Conservation (phyloP, 2,888 invertebrate genomes). For the Sminthurinus aureus region DNA sequence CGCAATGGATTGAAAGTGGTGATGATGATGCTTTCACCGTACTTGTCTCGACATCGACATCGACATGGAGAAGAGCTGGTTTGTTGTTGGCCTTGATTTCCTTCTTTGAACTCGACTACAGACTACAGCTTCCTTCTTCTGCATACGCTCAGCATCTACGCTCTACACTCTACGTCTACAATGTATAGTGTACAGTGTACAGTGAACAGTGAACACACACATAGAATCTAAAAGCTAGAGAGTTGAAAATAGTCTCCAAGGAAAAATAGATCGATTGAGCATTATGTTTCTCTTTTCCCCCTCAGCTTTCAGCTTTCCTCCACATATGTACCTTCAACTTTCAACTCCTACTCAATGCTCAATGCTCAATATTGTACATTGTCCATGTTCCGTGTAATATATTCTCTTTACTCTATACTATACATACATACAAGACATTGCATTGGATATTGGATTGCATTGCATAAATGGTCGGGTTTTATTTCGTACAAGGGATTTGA, state of each 20-base stretch:
- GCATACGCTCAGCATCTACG: too few relatives aligned
- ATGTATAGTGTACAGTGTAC: too few relatives aligned
- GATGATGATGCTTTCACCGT: background rate
- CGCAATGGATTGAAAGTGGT: too few relatives aligned
- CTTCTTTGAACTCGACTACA: background rate
- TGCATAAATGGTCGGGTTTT: too few relatives aligned
- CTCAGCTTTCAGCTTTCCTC: background rate
- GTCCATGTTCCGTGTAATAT: too few relatives aligned
- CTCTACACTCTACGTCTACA: too few relatives aligned
- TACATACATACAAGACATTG: too few relatives aligned
- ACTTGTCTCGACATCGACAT: background rate
- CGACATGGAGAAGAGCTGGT: background rate
- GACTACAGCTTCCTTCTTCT: background rate
- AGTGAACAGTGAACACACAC: background rate
- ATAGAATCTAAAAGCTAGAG: background rate
- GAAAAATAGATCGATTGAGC: background rate
- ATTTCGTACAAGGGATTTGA: too few relatives aligned
- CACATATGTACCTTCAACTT: background rate
- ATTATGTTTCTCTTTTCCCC: background rate
- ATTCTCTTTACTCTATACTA: too few relatives aligned
- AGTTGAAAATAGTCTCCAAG: background rate
- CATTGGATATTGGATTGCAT: too few relatives aligned
- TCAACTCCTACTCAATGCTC: too few relatives aligned
- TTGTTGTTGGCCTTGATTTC: background rate
- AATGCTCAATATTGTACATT: too few relatives aligned